Conservation (phyloP, 1,140 invertebrate species). For the Drosophila simulans region DNA sequence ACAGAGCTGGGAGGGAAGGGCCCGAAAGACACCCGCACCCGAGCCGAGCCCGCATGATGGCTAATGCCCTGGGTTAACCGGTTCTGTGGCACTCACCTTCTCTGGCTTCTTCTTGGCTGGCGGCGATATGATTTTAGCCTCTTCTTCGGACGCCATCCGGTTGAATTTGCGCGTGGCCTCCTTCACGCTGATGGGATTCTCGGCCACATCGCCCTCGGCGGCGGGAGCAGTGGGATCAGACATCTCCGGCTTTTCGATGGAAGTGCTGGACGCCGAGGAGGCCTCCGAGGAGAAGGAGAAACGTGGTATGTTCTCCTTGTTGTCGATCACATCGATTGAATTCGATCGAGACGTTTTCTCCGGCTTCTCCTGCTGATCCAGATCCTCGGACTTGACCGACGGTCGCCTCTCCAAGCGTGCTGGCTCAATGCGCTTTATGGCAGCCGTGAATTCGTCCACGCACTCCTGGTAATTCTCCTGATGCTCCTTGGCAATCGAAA, state of each 20-base stretch:
- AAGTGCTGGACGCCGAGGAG: conserved; percentile 62
- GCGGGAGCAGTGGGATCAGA: conserved; percentile 14
- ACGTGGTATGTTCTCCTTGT: conserved; percentile 79
- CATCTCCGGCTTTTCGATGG: conserved; percentile 42
- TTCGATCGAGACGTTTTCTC: conserved; percentile 48
- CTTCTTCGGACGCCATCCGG: conserved; percentile 92
- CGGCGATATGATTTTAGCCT: conserved; percentile 86
- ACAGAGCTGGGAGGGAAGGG: conserved; percentile 7
- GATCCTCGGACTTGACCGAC: conserved; percentile 1
- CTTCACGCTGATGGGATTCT: conserved; percentile 92
- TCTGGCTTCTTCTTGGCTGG: conserved; percentile 87
- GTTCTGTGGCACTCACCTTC: conserved; percentile 85
- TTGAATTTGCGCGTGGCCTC: conserved; percentile 97
- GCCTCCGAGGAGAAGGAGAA: conserved; percentile 78
- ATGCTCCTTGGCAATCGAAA: conserved; percentile 50
- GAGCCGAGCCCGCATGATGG: conserved; percentile 20
- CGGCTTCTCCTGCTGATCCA: conserved; percentile 19
- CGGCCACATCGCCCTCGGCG: conserved; percentile 52
- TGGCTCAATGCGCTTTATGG: conserved; percentile 63
- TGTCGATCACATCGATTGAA: conserved; percentile 64
- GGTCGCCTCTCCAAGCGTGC: conserved; percentile 44
- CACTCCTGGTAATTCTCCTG: conserved; percentile 76
- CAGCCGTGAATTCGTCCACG: conserved; percentile 70
- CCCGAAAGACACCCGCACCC: conserved; percentile 12
- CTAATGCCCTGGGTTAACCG: conserved; percentile 37